Base-by-base conservation (phyloP, 2,888 invertebrate genomes). In the Rhagophthalmus giganteus region DNA sequence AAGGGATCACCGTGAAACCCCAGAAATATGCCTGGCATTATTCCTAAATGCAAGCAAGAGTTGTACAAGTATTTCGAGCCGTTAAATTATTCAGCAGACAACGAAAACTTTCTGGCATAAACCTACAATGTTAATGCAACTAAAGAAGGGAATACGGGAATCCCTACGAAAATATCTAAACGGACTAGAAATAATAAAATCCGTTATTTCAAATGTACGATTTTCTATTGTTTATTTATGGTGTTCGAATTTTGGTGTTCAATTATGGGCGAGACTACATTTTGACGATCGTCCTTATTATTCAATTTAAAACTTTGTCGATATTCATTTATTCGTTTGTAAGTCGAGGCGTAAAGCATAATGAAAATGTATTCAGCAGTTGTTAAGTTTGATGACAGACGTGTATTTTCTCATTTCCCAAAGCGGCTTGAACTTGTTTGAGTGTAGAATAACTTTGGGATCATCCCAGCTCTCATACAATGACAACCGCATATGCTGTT, bases 401-500 rank as follows among this genome's bases (percentile, higher is more conserved):
- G 45, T 51, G 45, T 46, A 51, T 51, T 51, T 46, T 51, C 51
- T 51, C 51, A 45, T 51, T 51, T 51, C 51, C 51, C 51, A 51
- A 27, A 40, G 51, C 45, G 51, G 45, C 45, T 51, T 51, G 51
- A 51, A 51, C 51, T 51, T 51, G 45, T 51, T 51, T 45, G 45
- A 51, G 51, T 45, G 38, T 33, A 48, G 50, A 55, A 58, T 58
- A 58, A 55, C 51, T 58, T 49, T 45, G 49, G 56, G 56, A 58
- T 54, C 49, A 58, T 56, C 56, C 49, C 42, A 40, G 55, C 46
- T 48, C 47, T 16, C 52, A 55, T 51, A 49, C 54, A 50, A 55
- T 56, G 54, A 55, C 57, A 54, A 54, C 55, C 48, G 50, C 59
- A 58, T 55, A 59, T 60, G 60, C 57, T 57, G 60, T 62, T 59